Conservation (phyloP, 2,113 vertebrate genomes). For the Pseudorectes ferrugineus region DNA sequence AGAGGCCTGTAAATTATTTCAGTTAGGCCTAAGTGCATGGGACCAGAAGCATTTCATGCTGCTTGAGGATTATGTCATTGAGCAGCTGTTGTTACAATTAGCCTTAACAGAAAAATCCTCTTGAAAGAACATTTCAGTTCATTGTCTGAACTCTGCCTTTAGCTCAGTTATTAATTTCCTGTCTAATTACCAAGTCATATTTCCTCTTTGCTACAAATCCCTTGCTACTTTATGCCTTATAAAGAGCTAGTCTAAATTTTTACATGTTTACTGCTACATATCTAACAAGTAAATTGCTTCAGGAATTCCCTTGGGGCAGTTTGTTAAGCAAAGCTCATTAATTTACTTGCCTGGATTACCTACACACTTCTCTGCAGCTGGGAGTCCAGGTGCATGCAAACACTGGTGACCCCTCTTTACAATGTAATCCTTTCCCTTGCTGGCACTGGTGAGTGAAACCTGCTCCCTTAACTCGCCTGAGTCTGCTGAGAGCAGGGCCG, state of each 20-base stretch:
- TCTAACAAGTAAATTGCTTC: not conserved
- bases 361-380: not conserved
- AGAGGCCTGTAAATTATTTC: not conserved
- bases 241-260: not conserved
- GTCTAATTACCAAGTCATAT: not conserved
- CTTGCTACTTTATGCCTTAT: not conserved
- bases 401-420: not conserved
- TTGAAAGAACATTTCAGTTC: not conserved
- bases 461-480: fast-evolving
- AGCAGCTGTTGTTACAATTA: not conserved
- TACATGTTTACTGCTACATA: not conserved
- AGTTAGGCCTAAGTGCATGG: not conserved
- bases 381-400: not conserved
- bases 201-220: not conserved
- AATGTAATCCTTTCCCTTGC: not conserved
- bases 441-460: not conserved
- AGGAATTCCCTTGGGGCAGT: not conserved
- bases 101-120: not conserved
- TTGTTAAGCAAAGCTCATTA: not conserved
- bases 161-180: not conserved
- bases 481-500: not conserved
- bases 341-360: not conserved
- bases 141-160: not conserved
- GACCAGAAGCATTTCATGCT: not conserved
- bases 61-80: not conserved